Conservation (phyloP, 2,113 vertebrate species). For the Tachycineta bicolor region DNA sequence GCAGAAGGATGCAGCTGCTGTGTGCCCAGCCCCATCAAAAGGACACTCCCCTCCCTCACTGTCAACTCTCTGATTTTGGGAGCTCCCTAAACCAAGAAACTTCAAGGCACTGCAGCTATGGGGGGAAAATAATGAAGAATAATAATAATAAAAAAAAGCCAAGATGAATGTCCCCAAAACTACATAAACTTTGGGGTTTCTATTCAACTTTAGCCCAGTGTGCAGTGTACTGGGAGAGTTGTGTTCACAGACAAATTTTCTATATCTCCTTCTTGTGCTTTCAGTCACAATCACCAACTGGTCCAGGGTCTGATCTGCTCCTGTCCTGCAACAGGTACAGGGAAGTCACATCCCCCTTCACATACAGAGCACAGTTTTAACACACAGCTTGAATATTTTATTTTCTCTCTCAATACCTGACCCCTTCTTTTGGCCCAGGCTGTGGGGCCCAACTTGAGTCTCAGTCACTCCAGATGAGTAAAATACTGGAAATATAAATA, state of each 20-base stretch:
- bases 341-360: not conserved
- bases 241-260: not conserved
- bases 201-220: not conserved
- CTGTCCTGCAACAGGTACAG: not conserved
- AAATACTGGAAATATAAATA: not conserved
- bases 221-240: not conserved
- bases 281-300: not conserved
- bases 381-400: not conserved
- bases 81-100: not conserved
- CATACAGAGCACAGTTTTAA: not conserved
- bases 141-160: no score
- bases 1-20: not conserved
- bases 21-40: not conserved
- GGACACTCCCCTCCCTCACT: not conserved
- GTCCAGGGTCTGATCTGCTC: not conserved
- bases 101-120: not conserved
- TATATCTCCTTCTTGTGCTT: not conserved
- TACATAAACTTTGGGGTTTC: not conserved
- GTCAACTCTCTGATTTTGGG: not conserved
- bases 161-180: accelerated
- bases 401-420: not conserved
- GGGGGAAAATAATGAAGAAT: accelerated
- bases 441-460: not conserved
- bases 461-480: not conserved
- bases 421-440: not conserved